Conservation (phyloP, 92 coral and sea anemone genomes). For the Porites evermanni region DNA sequence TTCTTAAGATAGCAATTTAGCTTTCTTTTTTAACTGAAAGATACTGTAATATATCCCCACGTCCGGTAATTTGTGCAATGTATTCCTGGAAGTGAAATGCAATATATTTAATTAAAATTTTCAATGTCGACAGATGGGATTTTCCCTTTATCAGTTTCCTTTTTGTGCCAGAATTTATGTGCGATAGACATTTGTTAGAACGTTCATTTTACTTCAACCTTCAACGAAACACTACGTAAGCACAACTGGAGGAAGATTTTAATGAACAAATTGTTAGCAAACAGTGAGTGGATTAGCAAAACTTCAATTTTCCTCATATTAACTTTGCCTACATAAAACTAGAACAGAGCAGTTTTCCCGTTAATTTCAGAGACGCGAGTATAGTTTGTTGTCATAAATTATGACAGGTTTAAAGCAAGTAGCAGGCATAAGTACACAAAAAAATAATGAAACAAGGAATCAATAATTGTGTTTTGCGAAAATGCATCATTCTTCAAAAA, state of each 20-base stretch:
- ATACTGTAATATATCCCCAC: not conserved
- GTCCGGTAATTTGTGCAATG: not conserved
- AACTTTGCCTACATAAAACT: not conserved
- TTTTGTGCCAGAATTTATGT: not conserved
- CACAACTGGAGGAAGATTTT: not conserved
- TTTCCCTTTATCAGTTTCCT: not conserved
- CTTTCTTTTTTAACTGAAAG: not conserved
- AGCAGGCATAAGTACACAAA: too few relatives aligned
- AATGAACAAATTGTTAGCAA: slow-evolving; percentile 7
- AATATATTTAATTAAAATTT: not conserved
- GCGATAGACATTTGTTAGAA: slow-evolving; percentile 8
- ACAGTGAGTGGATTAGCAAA: not conserved
- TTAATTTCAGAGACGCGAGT: too few relatives aligned
- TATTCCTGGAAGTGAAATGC: not conserved
- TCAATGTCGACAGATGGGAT: not conserved
- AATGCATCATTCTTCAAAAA: too few relatives aligned
- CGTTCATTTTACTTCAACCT: not conserved
- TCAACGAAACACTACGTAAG: not conserved
- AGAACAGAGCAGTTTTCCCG: not conserved
- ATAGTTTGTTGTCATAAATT: too few relatives aligned
- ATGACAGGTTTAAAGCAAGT: too few relatives aligned
- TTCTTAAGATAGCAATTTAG: too few relatives aligned
- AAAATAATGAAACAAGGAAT: too few relatives aligned
- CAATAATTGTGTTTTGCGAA: too few relatives aligned
- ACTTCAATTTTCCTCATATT: slow-evolving; percentile 3